Base-by-base conservation (phyloP, 2,888 invertebrate species). In the Branchipolynoe longqiensis region DNA sequence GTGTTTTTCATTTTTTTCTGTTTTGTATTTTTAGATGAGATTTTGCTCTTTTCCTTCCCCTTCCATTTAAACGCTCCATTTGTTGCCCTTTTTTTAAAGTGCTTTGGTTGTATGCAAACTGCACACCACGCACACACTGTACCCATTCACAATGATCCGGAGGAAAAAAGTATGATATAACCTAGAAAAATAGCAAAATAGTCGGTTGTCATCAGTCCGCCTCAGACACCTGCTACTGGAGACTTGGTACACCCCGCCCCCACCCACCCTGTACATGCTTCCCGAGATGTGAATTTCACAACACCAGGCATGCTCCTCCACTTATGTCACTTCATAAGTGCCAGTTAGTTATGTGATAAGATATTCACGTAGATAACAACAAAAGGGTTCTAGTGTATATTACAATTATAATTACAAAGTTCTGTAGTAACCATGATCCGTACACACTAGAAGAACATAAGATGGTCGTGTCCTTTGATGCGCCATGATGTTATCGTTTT, bases 381-480 rank as follows among this genome's bases (percentile, higher is more conserved):
- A 69, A 69, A 69, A 62, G 28, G 41, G 73, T 78, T 78, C 69
- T 54, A 78, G 78, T 78, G 54, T 78, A 78, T 78, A 41, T 78
- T 78, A 78, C 78, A 78, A 78, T 78, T 78, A 78, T 78, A 78
- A 78, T 78, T 78, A 78, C 78, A 78, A 78, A 78, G 48, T 48
- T 78, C 78, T 48, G 78, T 78, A 78, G 48, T 78, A 78, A 78
- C 78, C 78, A 78, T 78, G 78, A 78, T 78, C 69, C 69, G 33
- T 69, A 12, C 78, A 78, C 78, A 78, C 78, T 78, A 78, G 78
- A 78, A 33, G n/a, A 78, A 48, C 78, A 78, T 38, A 62, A 69
- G 36, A 14, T 33, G 54, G 31, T 78, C 54, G 41, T 25, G 28
- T 78, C 48, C n/a, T 54, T 48, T 78, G 48, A 73, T 14, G 41